Percentiles rank a stretch among this genome's conserved stretches.
Conservation (phyloP, 2,888 invertebrate genomes). For the Poecilobothrus nobilitatus region DNA sequence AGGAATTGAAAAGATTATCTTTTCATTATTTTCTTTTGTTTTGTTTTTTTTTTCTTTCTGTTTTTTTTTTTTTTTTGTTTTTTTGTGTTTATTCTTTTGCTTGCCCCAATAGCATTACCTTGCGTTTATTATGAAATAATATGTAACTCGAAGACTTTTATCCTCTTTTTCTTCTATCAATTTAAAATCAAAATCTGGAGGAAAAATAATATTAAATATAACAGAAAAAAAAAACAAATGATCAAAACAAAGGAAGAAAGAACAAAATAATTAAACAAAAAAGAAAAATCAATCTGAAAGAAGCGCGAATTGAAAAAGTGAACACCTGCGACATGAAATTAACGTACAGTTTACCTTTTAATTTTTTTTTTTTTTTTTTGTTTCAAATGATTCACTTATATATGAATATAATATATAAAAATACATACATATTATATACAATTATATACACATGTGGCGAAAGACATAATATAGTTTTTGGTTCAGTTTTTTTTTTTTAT, state of each 20-base stretch:
- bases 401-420: background rate
- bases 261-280: background rate
- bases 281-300: background rate
- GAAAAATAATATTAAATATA: background rate
- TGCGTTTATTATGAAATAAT: background rate
- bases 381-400: background rate
- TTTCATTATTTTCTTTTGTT: background rate
- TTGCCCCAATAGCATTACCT: background rate
- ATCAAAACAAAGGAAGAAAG: no score
- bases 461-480: no score
- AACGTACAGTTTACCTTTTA: background rate
- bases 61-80: background rate
- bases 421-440: background rate
- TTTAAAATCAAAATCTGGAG: background rate
- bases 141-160: background rate
- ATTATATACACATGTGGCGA: background rate
- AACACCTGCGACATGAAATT: slow-evolving; percentile 1
- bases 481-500: background rate
- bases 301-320: background rate
- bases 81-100: background rate
- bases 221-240: background rate
- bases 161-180: background rate
- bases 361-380: no score
- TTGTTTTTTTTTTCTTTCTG: background rate
- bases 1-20: background rate